Base-by-base conservation (phyloP, 2,888 invertebrate species). In the Stegophylla sp. region DNA sequence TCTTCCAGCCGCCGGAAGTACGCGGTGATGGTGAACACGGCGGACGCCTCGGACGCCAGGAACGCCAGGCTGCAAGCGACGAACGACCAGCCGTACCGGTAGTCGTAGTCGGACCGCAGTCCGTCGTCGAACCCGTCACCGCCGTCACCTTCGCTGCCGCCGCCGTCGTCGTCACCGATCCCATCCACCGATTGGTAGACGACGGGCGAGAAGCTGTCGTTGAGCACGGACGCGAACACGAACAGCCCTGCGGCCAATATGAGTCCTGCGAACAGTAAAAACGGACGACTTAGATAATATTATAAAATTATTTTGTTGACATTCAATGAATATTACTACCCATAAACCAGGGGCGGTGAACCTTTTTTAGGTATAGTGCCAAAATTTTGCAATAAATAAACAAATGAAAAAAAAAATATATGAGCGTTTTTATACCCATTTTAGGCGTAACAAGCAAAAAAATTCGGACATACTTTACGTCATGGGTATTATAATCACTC, bases 1-100 rank as follows among this genome's bases (percentile, higher is more conserved):
- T 79, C 71, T 34, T 79, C 79, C n/a, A 79, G 69, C 23, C 79
- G 61, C 34, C 79, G 69, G 61, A 79, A 79, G 79, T 79, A 79
- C 34, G 79, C 79, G 3, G 69, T 79, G 12, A 79, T 79, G 61
- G 79, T 79, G 48, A 85, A 83, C 48, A 84, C 83, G 26, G 84
- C 85, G 53, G 82, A 84, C 69, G 84, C 82, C 82, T 85, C 85
- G 12, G 85, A 84, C 82, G 85, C 84, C 66, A 85, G 88, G 85
- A 91, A 88, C 71, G 90, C 90, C 75, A 89, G 87, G 53, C 89
- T 89, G 12, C 90, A 90, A 53, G 89, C 88, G 85, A 90, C 89
- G 85, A 90, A 89, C 83, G 90, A 90, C 91, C 90, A 91, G 67
- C 90, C 90, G 85, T 90, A 91, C 74, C 88, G 88, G 86, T 86